Evolutionary conservation across 2,888 invertebrate genomes (phyloP).

Genomic region (Cosmopolites sordidus): DNA sequence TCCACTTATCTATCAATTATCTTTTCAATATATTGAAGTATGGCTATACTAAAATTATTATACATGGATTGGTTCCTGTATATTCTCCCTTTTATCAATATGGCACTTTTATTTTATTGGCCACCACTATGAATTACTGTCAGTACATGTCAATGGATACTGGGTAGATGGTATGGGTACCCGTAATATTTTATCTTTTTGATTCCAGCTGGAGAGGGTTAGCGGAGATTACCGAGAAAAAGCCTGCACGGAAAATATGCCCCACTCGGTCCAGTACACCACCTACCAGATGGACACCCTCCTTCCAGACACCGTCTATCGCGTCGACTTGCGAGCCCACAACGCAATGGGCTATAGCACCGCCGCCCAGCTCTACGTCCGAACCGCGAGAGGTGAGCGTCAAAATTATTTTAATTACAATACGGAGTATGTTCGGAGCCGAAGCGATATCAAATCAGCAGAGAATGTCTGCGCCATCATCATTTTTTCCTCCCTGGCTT

Average conservation of each 20-base stretch:
- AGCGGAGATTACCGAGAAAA: constrained; percentile 62
- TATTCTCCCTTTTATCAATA: too few species aligned
- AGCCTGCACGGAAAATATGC: constrained; percentile 56
- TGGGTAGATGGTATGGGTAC: too few species aligned
- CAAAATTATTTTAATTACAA: constrained; percentile 36
- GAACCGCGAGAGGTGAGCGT: constrained; percentile 82
- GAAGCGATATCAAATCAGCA: constrained; percentile 7
- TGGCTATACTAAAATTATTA: too few species aligned
- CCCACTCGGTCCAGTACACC: constrained; percentile 60
- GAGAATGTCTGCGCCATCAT: background rate
- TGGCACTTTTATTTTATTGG: too few species aligned
- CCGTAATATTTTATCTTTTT: too few species aligned
- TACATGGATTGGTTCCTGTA: too few species aligned
- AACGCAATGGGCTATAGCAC: constrained; percentile 81
- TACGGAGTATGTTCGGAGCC: constrained; percentile 24
- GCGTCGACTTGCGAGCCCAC: constrained; percentile 77
- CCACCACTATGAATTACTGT: too few species aligned
- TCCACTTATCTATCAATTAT: too few species aligned
- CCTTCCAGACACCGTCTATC: constrained; percentile 75
- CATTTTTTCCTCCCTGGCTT: too few species aligned
- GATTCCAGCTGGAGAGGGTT: constrained; percentile 61
- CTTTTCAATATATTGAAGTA: too few species aligned
- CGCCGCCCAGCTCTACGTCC: constrained; percentile 73
- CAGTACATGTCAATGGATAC: too few species aligned
- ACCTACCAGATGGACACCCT: constrained; percentile 66